Base-by-base conservation (phyloP, 2,888 invertebrate species). In the Noctua fimbriata region DNA sequence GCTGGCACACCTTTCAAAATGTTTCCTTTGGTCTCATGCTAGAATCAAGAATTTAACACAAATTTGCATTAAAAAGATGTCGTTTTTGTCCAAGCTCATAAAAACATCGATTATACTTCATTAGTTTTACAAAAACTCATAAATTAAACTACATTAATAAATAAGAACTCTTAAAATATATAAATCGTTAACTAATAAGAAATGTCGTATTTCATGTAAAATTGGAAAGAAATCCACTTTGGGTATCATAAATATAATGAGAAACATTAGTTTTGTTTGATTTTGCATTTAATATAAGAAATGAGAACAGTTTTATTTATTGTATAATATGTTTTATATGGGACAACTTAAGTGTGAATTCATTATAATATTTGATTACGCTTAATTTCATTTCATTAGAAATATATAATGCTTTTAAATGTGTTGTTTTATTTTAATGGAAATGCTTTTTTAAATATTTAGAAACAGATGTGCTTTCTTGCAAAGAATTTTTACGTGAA, bases 361-460 rank as follows among this genome's bases (percentile, higher is more conserved):
- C 69, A 73, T 82, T 82, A 70, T 49, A 83, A 78, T 82, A 83
- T 83, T 82, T 82, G 79, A 82, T 82, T 83, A 73, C 44, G 12
- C 49, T 72, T 72, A 69, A 83, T 78, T 72, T 63, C 24, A 69
- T 69, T 76, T 72, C 14, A 73, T 78, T 78, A 32, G 2, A 3
- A 65, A 24, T 21, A 44, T 16, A 44, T 16, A 77, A 82, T 52
- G 60, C 44, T 58, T 71, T 67, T 55, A 67, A 44, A 47, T 44
- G 24, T 69, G 60, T 52, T 73, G 49, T n/a, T 67, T 44, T 36
- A 66, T 65, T 66, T 66, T 66, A 41, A 66, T 36, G 12, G 6
- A 66, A 73, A 49, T 36, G 18, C 36, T 47, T 16, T 6, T 41
- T 77, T 65, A 41, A 14, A 9, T 55, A 44, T 41, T 49, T 9